Conservation (phyloP, 2,888 invertebrate species). For the Crocallis elinguaria region DNA sequence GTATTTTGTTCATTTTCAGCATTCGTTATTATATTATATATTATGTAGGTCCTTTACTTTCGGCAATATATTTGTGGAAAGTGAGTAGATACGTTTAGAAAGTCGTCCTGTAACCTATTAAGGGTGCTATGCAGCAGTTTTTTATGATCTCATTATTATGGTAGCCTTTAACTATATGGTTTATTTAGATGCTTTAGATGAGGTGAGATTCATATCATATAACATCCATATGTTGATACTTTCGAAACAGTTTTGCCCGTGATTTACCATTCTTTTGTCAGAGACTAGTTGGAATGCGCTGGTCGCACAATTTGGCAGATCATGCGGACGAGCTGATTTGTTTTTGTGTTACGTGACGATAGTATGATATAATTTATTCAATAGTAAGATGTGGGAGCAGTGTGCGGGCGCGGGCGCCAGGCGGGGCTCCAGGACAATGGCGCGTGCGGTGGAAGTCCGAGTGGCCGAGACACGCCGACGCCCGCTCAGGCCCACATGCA, state of each 20-base stretch:
- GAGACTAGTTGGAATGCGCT: slow-evolving; percentile 1
- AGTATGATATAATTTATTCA: slow-evolving; percentile 31
- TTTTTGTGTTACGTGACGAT: slow-evolving; percentile 23
- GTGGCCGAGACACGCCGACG: slow-evolving; percentile 81
- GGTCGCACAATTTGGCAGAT: slow-evolving; percentile 18
- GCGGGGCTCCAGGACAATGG: slow-evolving; percentile 62
- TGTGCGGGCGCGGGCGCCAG: slow-evolving; percentile 37
- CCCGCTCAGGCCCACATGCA: slow-evolving; percentile 81
- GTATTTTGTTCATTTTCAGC: too few species aligned
- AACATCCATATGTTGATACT: not conserved
- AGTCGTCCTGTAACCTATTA: too few species aligned
- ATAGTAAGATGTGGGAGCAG: slow-evolving; percentile 34
- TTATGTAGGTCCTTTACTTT: too few species aligned
- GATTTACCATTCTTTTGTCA: slow-evolving; percentile 19
- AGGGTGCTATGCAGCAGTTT: too few species aligned
- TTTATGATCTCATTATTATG: too few species aligned
- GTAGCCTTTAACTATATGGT: too few species aligned
- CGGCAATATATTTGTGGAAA: too few species aligned
- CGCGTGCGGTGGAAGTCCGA: slow-evolving; percentile 53
- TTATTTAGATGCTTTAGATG: too few species aligned
- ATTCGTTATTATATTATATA: too few species aligned
- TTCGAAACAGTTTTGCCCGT: not conserved
- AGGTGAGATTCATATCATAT: too few species aligned
- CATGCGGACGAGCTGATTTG: not conserved
- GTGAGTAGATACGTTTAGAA: too few species aligned